Base-by-base conservation (phyloP, 2,888 invertebrate genomes). In the Psylliodes chrysocephalus region DNA sequence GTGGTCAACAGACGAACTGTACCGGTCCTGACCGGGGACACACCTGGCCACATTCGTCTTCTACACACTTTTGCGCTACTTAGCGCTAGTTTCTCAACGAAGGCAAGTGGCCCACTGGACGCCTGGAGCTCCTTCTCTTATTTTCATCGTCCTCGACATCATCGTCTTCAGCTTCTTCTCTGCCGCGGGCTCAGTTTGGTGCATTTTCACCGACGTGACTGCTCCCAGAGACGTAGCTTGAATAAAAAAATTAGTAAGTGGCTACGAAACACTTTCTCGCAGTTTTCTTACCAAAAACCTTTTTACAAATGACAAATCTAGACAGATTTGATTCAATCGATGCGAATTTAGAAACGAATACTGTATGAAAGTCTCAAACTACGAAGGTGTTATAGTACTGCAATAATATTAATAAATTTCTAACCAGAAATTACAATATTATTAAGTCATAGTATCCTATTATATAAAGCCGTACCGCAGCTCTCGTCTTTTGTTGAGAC, bases 61-160 rank as follows among this genome's bases (percentile, higher is more conserved):
- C 61, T 63, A 61, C 61, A 64, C 66, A 61, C 54, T 59, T 25
- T 68, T 70, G 69, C 60, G 67, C 67, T 59, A 60, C 62, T 71
- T 71, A 59, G 63, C 56, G 62, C 56, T 57, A 76, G 72, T 76
- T 78, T 78, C 77, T 75, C 72, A 70, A 70, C 63, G 70, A 64
- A 7, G 42, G 14, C 76, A 78, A 78, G 76, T 77, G 76, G 77
- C 63, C 70, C 76, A 74, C 57, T 53, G 64, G 60, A 47, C 62
- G 76, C 77, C 77, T 49, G 66, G 68, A 75, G 78, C 71, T 60
- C 64, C 62, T 75, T 76, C 74, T 42, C 2, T 77, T 46, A 12
- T 46, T 33, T 55, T 55, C 33, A 33, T 55, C 55, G 18, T 51
- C 30, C 17, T 33, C 51, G 10, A 15, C 10, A 15, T 44, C 46